A percentile compares a stretch with the other conserved stretches of the same genome.
Evolutionary conservation across 2,888 invertebrate species (phyloP).

Genomic region (Acronicta psi): DNA sequence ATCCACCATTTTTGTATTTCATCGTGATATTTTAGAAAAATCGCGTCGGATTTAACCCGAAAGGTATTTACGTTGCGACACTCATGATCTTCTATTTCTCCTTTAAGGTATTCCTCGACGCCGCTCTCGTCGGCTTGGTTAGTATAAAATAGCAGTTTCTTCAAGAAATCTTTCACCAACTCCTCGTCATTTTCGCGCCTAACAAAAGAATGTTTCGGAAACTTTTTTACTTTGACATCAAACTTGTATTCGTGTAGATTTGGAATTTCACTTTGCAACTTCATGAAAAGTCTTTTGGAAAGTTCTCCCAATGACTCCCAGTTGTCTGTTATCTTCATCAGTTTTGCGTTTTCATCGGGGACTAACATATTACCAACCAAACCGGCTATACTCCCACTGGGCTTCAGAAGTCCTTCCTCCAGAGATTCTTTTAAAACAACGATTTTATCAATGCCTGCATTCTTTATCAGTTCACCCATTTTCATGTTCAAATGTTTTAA

Average conservation of each 20-base stretch:
- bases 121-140: conserved; percentile 25
- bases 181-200: conserved; percentile 11
- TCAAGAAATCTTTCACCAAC: conserved; percentile 27
- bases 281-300: conserved; percentile 19
- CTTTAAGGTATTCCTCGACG: conserved; percentile 25
- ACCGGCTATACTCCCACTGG: conserved; percentile 29
- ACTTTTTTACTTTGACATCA: conserved; percentile 6
- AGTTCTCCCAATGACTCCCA: conserved; percentile 4
- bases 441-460: conserved; percentile 9
- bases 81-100: conserved; percentile 21
- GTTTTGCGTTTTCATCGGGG: conserved; percentile 15
- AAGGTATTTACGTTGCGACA: conserved; percentile 2
- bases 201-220: conserved; percentile 16
- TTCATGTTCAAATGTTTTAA: conserved; percentile 17
- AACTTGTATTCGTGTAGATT: conserved; percentile 32
- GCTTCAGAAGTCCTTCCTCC: conserved; percentile 8
- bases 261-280: conserved; percentile 9
- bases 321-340: conserved; percentile 23
- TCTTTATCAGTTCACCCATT: conserved; percentile 17
- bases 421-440: conserved; percentile 26
- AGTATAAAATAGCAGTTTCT: conserved; percentile 27
- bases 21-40: conserved; percentile 40
- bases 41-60: conserved; percentile 22
- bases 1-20: conserved; percentile 48
- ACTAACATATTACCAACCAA: conserved; percentile 36